Evolutionary conservation across 2,888 invertebrate genomes (phyloP), one percentile per base, ranked within the genome.

Genomic region (Tortrix viridana): DNA sequence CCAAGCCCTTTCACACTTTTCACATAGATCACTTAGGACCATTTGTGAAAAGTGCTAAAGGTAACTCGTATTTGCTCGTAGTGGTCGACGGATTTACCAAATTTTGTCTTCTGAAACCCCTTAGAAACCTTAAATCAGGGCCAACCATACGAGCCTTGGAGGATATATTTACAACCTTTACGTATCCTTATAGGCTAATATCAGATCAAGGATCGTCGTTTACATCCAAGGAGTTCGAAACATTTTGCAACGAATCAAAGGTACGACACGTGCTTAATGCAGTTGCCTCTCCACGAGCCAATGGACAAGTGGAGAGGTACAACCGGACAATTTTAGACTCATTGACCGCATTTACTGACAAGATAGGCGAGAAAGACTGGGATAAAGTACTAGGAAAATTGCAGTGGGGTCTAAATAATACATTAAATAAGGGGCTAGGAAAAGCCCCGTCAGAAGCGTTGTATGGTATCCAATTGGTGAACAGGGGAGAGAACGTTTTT

Each of bases 21-120:
- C 65, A 66, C 46, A 43, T 59, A 1, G 65, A 68, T 23, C 67
- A 69, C 20, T 32, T 64, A 16, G 67, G 66, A 12, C 66, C 70
- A 4, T 70, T 70, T 59, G 49, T 59, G 2, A 49, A 37, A 20
- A 68, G 70, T 65, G 12, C 46, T 3, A 48, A 48, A 6, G 23
- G 48, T n/a, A n/a, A n/a, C n/a, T n/a, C n/a, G n/a, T n/a, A n/a
- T n/a, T n/a, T n/a, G n/a, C n/a, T n/a, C n/a, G 62, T 43, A 2
- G 47, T 66, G n/a, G 41, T 63, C 1, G 69, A 67, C 32, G 59
- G 57, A 0, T 67, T 67, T 43, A 67, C 58, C 5, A 69, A 66
- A 53, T 68, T 54, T 37, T 14, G 56, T 12, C 43, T 61, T 23
- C 6, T 63, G n/a, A 48, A 55, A 49, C 19, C 68, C 22, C 48